Percentiles rank a stretch among this genome's conserved stretches.
Conservation (phyloP, 2,113 vertebrate genomes). For the Ptyas mucosa region DNA sequence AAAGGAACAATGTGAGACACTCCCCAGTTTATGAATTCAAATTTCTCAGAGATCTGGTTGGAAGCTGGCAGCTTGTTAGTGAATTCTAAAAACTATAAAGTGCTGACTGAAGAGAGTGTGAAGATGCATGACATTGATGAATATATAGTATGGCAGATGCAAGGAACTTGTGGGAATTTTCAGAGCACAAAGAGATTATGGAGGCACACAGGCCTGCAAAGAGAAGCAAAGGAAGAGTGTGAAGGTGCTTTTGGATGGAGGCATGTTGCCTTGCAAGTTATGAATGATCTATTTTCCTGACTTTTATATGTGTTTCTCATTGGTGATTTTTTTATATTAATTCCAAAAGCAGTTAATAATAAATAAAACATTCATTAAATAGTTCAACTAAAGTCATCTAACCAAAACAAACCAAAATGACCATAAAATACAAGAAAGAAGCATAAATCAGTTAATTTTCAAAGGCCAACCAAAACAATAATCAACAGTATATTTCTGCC, state of each 20-base stretch:
- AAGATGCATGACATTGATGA: background rate
- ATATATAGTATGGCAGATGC: background rate
- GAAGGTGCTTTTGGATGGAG: background rate
- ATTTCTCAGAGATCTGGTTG: background rate
- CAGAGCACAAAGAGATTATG: background rate
- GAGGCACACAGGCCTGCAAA: background rate
- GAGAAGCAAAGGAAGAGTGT: background rate
- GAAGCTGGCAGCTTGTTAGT: background rate
- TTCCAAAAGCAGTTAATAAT: background rate
- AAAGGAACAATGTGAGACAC: background rate
- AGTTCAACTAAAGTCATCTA: background rate
- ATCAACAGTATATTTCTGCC: background rate
- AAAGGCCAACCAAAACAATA: background rate
- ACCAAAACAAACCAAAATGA: background rate
- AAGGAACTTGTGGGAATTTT: background rate
- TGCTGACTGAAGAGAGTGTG: background rate
- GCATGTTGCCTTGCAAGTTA: background rate
- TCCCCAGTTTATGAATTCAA: background rate
- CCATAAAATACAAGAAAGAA: background rate
- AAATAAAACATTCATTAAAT: background rate
- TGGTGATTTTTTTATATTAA: background rate
- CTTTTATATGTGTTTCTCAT: background rate
- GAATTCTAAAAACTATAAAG: background rate
- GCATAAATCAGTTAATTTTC: background rate
- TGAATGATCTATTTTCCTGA: background rate